Conservation (phyloP, 2,113 vertebrate genomes). For the Phrynosoma blainvillii region DNA sequence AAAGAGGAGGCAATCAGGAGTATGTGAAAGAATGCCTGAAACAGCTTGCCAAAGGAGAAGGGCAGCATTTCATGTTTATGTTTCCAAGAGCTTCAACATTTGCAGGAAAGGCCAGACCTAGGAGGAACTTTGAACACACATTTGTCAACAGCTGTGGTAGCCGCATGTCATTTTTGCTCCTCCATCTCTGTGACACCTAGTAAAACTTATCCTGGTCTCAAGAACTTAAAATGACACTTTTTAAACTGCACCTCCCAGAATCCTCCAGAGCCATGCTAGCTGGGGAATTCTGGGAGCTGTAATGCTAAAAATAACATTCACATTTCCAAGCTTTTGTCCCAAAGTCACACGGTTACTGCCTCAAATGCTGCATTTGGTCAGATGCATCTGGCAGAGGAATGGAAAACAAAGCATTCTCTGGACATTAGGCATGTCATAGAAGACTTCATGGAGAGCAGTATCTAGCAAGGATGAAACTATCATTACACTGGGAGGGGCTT, state of each 20-base stretch:
- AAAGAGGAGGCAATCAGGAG: slow-evolving; percentile 7
- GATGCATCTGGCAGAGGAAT: background rate
- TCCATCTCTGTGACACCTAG: background rate
- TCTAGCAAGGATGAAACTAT: too few species aligned
- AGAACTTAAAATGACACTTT: too few species aligned
- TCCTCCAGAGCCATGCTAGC: too few species aligned
- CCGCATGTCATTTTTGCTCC: background rate
- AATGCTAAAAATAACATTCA: too few species aligned
- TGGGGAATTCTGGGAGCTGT: too few species aligned
- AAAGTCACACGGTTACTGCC: too few species aligned
- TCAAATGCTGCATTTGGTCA: too few species aligned
- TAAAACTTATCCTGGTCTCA: background rate
- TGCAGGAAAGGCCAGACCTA: background rate
- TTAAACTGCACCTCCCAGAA: too few species aligned
- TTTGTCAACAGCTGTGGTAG: background rate
- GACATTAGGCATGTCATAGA: background rate
- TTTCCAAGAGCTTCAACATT: background rate
- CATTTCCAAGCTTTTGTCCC: too few species aligned
- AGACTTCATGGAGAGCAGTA: too few species aligned
- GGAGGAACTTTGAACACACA: background rate
- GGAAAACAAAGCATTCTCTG: background rate
- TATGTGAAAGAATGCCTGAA: background rate
- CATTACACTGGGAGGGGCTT: too few species aligned
- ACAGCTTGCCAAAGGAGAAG: background rate
- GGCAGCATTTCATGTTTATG: background rate